phyloP scores from a whole-genome alignment of 2,888 invertebrate species.

The Sesia bembeciformis region DNA sequence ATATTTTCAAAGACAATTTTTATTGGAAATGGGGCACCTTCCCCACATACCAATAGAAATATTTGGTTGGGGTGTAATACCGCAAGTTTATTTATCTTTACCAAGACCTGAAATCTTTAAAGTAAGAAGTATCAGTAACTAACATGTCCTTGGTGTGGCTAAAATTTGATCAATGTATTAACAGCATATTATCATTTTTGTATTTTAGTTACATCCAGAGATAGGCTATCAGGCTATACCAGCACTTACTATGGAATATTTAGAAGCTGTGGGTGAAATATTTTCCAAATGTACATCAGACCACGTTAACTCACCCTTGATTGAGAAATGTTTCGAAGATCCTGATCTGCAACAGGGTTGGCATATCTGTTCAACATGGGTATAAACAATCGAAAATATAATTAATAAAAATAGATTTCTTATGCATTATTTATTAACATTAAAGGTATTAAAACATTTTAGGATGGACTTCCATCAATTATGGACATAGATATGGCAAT shows the following conservation, averaged over 20 bases:
- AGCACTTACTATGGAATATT: conserved; percentile 45
- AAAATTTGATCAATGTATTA: neutral
- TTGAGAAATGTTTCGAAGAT: conserved; percentile 57
- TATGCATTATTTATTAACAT: too few species aligned
- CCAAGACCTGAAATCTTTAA: conserved; percentile 44
- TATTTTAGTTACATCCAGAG: conserved; percentile 34
- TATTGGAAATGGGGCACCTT: conserved; percentile 70
- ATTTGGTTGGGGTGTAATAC: conserved; percentile 72
- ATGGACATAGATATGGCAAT: conserved; percentile 77
- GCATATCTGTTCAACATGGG: conserved; percentile 56
- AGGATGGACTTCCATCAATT: conserved; percentile 66
- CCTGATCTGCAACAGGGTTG: conserved; percentile 39
- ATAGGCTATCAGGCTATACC: conserved; percentile 67
- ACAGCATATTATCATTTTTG: conserved; percentile 1
- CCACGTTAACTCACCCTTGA: conserved; percentile 42
- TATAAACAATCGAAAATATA: conserved; percentile 10
- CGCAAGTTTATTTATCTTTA: conserved; percentile 72
- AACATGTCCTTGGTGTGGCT: neutral
- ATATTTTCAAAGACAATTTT: conserved; percentile 58
- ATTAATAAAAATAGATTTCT: too few species aligned
- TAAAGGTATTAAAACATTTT: conserved; percentile 4
- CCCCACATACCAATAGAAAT: conserved; percentile 69
- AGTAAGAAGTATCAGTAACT: conserved; percentile 19
- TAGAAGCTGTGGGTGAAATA: conserved; percentile 43
- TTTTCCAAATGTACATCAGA: conserved; percentile 31